phyloP scores from a whole-genome alignment of 2,113 vertebrate genomes.

The Agelaius tricolor region DNA sequence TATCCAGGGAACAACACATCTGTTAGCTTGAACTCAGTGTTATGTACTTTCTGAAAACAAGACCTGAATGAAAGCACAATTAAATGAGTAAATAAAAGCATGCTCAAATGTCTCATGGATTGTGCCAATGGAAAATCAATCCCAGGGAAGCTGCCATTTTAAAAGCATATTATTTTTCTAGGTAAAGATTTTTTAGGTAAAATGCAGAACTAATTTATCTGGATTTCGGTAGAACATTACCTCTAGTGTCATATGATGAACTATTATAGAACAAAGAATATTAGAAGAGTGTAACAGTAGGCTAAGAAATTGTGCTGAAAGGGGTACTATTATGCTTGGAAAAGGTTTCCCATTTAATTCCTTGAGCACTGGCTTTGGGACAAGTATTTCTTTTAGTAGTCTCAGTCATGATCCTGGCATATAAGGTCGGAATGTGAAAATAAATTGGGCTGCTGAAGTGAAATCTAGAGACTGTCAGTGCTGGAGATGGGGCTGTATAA shows the following conservation, averaged over 20 bases:
- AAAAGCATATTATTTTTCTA: background rate
- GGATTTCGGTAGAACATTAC: background rate
- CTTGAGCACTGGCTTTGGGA: background rate
- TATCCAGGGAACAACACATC: background rate
- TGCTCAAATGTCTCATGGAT: background rate
- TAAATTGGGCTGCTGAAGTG: background rate
- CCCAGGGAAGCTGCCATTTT: background rate
- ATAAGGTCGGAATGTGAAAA: background rate
- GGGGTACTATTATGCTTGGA: background rate
- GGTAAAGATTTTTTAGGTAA: background rate
- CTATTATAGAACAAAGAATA: background rate
- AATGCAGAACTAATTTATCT: background rate
- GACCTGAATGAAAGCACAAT: background rate
- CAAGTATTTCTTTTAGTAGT: background rate
- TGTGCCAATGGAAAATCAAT: background rate
- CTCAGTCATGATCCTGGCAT: background rate
- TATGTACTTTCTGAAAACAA: background rate
- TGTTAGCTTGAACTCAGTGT: background rate
- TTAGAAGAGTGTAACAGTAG: background rate
- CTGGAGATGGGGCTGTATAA: background rate
- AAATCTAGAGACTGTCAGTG: background rate
- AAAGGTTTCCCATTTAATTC: background rate
- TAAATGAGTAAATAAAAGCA: conserved; percentile 1
- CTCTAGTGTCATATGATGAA: background rate
- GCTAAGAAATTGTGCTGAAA: background rate